phyloP scores from a whole-genome alignment of 2,113 vertebrate genomes.

The Microtus pennsylvanicus region DNA sequence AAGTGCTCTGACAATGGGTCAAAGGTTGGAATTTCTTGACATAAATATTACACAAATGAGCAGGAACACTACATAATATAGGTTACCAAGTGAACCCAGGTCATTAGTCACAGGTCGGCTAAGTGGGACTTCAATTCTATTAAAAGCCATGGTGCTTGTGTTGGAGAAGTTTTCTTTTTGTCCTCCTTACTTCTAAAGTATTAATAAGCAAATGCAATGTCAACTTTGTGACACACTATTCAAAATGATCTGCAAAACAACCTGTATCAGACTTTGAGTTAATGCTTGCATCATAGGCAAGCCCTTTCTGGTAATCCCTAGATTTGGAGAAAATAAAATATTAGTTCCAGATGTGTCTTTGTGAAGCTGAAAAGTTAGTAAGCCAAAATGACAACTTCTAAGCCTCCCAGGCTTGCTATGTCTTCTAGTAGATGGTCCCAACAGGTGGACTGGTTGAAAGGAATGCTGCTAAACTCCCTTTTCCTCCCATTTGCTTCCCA shows the following conservation, averaged over 20 bases:
- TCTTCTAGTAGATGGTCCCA: conserved; percentile 62
- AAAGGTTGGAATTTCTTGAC: conserved; percentile 68
- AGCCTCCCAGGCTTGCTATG: conserved; percentile 73
- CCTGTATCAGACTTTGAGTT: conserved; percentile 5
- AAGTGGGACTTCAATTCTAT: conserved; percentile 56
- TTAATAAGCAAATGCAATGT: conserved; percentile 48
- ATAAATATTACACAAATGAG: conserved; percentile 36
- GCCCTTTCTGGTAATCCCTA: conserved; percentile 64
- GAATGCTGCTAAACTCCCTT: conserved; percentile 54
- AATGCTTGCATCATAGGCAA: conserved; percentile 37
- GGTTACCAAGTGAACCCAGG: conserved; percentile 65
- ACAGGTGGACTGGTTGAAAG: conserved; percentile 73
- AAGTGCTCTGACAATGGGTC: conserved; percentile 60
- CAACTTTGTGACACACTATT: conserved; percentile 34
- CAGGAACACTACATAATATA: conserved; percentile 47
- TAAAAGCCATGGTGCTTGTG: conserved; percentile 14
- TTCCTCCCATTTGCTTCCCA: not conserved
- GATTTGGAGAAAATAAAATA: conserved; percentile 48
- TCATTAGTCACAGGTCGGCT: conserved; percentile 75
- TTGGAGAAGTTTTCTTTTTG: conserved; percentile 60
- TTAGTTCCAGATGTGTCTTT: conserved; percentile 49
- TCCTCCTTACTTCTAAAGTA: conserved; percentile 25
- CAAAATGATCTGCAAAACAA: conserved; percentile 47
- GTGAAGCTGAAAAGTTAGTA: conserved; percentile 43
- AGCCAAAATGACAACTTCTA: conserved; percentile 64